Conservation (phyloP, 2,888 invertebrate species). For the Charanyca ferruginea region DNA sequence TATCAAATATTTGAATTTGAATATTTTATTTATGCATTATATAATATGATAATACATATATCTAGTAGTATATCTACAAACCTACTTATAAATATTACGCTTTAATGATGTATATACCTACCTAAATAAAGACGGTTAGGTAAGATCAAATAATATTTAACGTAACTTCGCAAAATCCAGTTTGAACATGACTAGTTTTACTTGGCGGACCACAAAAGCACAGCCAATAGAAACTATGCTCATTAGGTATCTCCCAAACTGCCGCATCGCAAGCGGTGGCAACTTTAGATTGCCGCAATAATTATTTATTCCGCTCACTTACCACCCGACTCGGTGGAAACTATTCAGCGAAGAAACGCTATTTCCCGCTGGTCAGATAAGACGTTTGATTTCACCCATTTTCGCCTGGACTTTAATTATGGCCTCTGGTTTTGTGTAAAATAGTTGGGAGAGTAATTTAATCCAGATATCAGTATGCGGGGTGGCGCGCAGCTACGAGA, state of each 20-base stretch:
- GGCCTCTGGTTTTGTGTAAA: conserved; percentile 90
- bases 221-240: conserved; percentile 82
- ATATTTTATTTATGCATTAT: conserved; percentile 26
- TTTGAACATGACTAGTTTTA: conserved; percentile 57
- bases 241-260: conserved; percentile 81
- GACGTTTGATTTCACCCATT: conserved; percentile 90
- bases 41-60: no score
- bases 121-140: neutral
- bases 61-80: no score
- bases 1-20: conserved; percentile 61
- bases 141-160: conserved; percentile 17
- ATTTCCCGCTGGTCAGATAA: conserved; percentile 90
- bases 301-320: conserved; percentile 91
- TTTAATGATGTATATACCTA: neutral
- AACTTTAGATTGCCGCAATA: conserved; percentile 88
- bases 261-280: conserved; percentile 74
- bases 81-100: no score
- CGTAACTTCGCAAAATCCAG: conserved; percentile 27
- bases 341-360: conserved; percentile 90
- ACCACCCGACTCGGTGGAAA: conserved; percentile 82
- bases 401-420: conserved; percentile 90
- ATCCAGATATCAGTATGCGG: conserved; percentile 88
- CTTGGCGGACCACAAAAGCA: conserved; percentile 69
- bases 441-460: conserved; percentile 90
- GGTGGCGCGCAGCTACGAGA: conserved; percentile 81